A percentile compares a stretch with the other conserved stretches of the same genome.
These are phyloP conservation scores for Ctena decussata DNA, from an alignment of 2,888 invertebrate species.

Conservation along the genomic window DNA sequence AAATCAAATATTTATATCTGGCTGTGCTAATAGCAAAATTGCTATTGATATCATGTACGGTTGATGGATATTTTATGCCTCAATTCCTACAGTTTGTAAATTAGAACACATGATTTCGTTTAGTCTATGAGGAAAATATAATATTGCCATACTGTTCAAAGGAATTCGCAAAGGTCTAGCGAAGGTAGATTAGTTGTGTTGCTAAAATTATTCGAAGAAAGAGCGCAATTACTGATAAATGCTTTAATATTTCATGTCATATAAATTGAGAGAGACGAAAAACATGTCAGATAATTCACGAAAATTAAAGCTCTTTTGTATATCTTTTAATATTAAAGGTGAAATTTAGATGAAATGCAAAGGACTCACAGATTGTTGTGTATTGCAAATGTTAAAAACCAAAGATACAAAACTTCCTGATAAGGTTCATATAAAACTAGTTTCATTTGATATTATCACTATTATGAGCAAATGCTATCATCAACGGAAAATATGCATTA, in stretches of 20 bases:
- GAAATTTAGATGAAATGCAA: not conserved
- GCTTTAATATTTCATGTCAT: constrained; percentile 1
- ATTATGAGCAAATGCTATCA: too few species aligned
- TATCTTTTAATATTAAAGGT: not conserved
- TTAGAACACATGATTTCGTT: constrained; percentile 11
- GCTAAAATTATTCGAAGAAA: not conserved
- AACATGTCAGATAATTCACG: not conserved
- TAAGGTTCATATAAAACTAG: too few species aligned
- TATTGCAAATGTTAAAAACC: too few species aligned
- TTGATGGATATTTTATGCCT: constrained; percentile 13
- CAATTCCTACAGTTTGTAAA: constrained; percentile 19
- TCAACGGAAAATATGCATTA: too few species aligned
- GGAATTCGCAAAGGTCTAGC: not conserved
- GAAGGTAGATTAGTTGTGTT: constrained; percentile 7
- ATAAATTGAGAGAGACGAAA: not conserved
- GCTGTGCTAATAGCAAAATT: constrained; percentile 20
- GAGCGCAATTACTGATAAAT: not conserved
- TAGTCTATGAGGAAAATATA: constrained; percentile 14
- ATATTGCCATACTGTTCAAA: constrained; percentile 3
- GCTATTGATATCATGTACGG: constrained; percentile 18
- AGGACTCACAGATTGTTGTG: not conserved
- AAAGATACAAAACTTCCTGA: too few species aligned
- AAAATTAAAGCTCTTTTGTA: constrained; percentile 1
- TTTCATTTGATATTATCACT: too few species aligned
- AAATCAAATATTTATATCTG: constrained; percentile 63